Conservation (phyloP, 2,888 invertebrate genomes). For the Oxyteleia sp. region DNA sequence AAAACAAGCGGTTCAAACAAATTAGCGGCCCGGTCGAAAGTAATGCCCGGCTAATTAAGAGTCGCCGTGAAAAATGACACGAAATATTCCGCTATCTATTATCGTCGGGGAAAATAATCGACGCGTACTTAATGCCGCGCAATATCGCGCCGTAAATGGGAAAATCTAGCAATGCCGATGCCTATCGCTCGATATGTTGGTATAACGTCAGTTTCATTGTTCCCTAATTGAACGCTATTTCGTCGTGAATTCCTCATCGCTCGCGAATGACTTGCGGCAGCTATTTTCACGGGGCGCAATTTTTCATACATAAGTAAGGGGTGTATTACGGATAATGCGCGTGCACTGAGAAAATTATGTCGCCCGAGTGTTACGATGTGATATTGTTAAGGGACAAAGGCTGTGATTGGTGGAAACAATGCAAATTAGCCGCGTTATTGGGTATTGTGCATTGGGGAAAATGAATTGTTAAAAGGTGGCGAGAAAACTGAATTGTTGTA, state of each 20-base stretch:
- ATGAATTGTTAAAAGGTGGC: too few relatives aligned
- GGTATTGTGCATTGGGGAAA: too few relatives aligned
- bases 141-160: slow-evolving; percentile 26
- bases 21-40: not conserved
- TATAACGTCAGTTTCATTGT: slow-evolving; percentile 53
- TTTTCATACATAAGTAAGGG: slow-evolving; percentile 47
- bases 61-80: not conserved
- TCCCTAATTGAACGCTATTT: slow-evolving; percentile 59
- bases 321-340: slow-evolving; percentile 34
- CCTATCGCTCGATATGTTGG: slow-evolving; percentile 33
- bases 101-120: slow-evolving; percentile 9
- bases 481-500: too few relatives aligned
- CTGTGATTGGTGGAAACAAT: too few relatives aligned
- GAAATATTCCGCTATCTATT: not conserved
- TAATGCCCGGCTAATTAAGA: not conserved
- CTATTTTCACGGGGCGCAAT: slow-evolving; percentile 41
- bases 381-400: too few relatives aligned
- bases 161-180: slow-evolving; percentile 41
- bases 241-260: slow-evolving; percentile 37
- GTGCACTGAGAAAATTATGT: too few relatives aligned
- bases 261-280: slow-evolving; percentile 41
- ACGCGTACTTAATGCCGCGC: slow-evolving; percentile 19
- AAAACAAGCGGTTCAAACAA: too few relatives aligned
- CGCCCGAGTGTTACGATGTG: too few relatives aligned
- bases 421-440: too few relatives aligned